Percentiles rank a stretch among this genome's conserved stretches.
Conservation (phyloP, 1,140 invertebrate species). For the Acromyrmex echinatior region DNA sequence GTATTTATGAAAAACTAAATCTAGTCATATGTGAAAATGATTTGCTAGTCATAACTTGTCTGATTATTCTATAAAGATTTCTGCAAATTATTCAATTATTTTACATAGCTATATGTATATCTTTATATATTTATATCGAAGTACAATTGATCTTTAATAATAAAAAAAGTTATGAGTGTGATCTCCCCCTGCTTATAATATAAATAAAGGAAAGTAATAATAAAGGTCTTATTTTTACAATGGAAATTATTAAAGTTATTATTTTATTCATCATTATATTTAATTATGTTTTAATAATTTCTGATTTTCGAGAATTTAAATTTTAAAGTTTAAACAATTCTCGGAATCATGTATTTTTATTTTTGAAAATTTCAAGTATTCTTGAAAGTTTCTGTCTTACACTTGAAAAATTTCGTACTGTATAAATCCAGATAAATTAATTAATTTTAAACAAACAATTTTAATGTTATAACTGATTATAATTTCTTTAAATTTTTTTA, state of each 20-base stretch:
- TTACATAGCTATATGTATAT: conserved; percentile 11
- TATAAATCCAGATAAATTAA: not conserved
- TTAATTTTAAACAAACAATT: not conserved
- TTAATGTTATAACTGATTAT: not conserved
- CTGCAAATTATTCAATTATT: conserved; percentile 8
- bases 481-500: conserved; percentile 1
- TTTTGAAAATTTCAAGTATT: not conserved
- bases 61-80: conserved; percentile 9
- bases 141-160: not conserved
- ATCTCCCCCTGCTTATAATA: not conserved
- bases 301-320: not conserved
- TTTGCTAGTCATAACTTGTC: conserved; percentile 34
- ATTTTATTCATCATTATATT: not conserved
- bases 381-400: not conserved
- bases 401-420: not conserved
- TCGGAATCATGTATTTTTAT: not conserved
- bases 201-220: not conserved
- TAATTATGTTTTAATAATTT: not conserved
- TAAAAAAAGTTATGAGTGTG: not conserved
- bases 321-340: not conserved
- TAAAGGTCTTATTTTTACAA: not conserved
- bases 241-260: not conserved
- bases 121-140: not conserved
- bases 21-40: conserved; percentile 44
- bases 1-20: conserved; percentile 19